Evolutionary conservation across 2,113 vertebrate species (phyloP).

Genomic region (Anseranas semipalmata): DNA sequence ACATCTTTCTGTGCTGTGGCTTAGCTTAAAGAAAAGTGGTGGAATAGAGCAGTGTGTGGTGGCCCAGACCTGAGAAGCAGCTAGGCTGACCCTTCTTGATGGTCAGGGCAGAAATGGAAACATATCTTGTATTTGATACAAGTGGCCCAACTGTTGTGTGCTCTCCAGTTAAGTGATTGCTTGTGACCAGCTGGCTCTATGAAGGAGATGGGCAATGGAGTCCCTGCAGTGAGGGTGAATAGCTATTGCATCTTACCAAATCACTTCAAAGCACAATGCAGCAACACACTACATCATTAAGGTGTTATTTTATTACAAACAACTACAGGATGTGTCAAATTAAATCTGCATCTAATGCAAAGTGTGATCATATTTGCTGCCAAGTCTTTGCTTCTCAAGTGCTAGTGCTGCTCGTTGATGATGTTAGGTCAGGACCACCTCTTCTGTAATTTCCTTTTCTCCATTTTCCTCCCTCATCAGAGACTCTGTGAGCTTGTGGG

Average conservation of each 20-base stretch:
- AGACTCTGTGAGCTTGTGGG: neutral
- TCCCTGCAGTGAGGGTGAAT: neutral
- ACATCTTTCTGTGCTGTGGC: neutral
- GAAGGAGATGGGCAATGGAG: neutral
- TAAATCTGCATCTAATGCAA: neutral
- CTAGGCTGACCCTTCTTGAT: neutral
- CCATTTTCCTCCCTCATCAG: neutral
- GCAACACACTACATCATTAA: neutral
- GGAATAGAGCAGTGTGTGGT: neutral
- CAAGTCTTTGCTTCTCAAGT: neutral
- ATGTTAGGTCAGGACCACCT: neutral
- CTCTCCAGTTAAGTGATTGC: neutral
- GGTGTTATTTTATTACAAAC: neutral
- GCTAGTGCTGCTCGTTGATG: neutral
- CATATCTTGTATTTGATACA: neutral
- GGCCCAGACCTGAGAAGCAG: neutral
- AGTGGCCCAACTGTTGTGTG: neutral
- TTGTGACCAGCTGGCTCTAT: neutral
- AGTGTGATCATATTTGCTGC: neutral
- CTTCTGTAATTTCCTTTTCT: neutral
- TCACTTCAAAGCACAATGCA: neutral
- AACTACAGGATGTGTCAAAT: neutral
- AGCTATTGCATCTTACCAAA: neutral
- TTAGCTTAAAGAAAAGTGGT: neutral
- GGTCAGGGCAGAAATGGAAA: neutral